Evolutionary conservation across 2,797 vertebrate genomes (phyloP), one percentile per base, ranked within the genome.

Genomic region (Atherinosoma microstoma): DNA sequence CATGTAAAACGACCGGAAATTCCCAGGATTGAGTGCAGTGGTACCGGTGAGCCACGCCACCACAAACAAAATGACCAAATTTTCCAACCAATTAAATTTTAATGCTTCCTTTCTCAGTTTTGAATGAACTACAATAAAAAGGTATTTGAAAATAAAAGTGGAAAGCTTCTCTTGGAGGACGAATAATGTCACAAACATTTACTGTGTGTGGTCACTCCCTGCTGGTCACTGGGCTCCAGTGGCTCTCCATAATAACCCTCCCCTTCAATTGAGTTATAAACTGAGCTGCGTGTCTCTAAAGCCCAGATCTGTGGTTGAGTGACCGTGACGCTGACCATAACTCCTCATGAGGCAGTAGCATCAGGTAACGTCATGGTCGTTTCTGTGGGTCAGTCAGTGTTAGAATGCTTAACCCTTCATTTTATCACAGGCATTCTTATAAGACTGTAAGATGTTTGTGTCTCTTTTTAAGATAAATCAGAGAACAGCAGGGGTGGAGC

Each of bases 1-100:
- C 78, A 91, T 93, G 90, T 93, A 88, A 94, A 94, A 94, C 83
- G 83, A 79, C 77, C 69, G 61, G 81, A 89, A 90, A 82, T 90
- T 84, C 80, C 71, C 79, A 74, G 84, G 85, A 87, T 81, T 89
- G 89, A 92, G 77, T 83, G 86, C 88, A 87, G 78, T 79, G 80
- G 76, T 84, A 64, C 79, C 83, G 32, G 71, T 83, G 83, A 29
- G 47, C 76, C 84, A 83, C 24, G 40, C 79, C 86, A 84, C 84
- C 77, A 78, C 89, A 88, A 92, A 89, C 79, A 89, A 90, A 87
- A 89, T 69, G 87, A 92, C 84, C 78, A 86, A 87, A 94, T 95
- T 94, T 94, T 95, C 91, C 91, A 87, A 86, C 79, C 92, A 84
- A 94, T 95, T 94, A 94, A 95, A 91, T 94, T 94, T 95, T 90